phyloP scores from a whole-genome alignment of 2,113 vertebrate species.

The Perca fluviatilis region DNA sequence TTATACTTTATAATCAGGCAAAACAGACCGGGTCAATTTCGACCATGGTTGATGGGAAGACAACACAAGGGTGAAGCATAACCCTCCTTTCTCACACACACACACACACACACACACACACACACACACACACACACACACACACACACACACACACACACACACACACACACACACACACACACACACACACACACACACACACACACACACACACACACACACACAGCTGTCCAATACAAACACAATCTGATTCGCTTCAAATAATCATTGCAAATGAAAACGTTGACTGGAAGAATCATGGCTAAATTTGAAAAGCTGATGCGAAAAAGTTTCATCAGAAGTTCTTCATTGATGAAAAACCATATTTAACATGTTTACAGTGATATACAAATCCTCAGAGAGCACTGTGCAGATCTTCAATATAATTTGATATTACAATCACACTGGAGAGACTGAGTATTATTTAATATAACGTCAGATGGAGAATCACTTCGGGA shows the following conservation, averaged over 20 bases:
- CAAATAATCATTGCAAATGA: neutral
- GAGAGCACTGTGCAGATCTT: conserved; percentile 32
- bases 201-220: conserved; percentile 4
- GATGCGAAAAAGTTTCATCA: conserved; percentile 10
- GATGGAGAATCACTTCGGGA: conserved; percentile 61
- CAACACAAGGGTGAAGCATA: neutral
- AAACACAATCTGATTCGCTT: neutral
- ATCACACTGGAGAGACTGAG: conserved; percentile 27
- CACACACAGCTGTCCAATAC: neutral
- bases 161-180: neutral
- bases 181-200: neutral
- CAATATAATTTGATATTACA: conserved; percentile 59
- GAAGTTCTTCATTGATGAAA: neutral
- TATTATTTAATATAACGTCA: conserved; percentile 68
- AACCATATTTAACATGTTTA: conserved; percentile 31
- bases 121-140: neutral
- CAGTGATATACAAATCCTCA: conserved; percentile 10
- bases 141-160: neutral
- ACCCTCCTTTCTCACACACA: neutral
- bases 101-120: neutral
- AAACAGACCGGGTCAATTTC: too few species aligned
- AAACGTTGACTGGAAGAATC: neutral
- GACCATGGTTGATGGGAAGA: too few species aligned
- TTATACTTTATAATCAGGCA: too few species aligned
- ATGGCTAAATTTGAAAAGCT: neutral